Conservation (phyloP, 2,113 vertebrate genomes). For the Pachypanchax playfairii region DNA sequence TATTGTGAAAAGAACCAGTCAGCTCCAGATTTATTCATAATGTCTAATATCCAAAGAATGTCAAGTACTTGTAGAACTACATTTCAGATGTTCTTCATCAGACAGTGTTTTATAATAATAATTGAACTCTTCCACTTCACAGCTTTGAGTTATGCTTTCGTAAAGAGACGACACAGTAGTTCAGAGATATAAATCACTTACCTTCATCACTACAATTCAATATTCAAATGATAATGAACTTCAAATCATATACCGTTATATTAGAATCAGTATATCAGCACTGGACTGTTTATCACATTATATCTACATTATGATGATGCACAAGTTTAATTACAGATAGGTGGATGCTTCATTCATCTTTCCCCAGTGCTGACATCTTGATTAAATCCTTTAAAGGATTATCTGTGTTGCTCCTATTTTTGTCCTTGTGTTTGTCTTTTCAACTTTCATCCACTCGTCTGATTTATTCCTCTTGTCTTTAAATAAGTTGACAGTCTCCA, state of each 20-base stretch:
- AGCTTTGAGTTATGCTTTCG: conserved; percentile 3
- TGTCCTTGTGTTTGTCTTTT: conserved; percentile 78
- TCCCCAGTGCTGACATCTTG: conserved; percentile 67
- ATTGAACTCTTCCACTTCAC: conserved; percentile 21
- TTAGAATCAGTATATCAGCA: conserved; percentile 65
- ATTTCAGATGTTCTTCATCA: neutral
- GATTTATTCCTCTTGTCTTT: conserved; percentile 76
- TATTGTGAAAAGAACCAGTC: conserved; percentile 3
- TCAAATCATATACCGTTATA: conserved; percentile 51
- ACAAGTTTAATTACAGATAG: conserved; percentile 77
- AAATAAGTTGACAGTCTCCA: conserved; percentile 71
- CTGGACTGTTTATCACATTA: conserved; percentile 71
- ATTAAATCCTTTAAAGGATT: conserved; percentile 78
- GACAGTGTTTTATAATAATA: conserved; percentile 13
- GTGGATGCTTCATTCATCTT: conserved; percentile 74
- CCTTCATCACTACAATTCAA: conserved; percentile 56
- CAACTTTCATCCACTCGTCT: conserved; percentile 72
- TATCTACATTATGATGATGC: conserved; percentile 74
- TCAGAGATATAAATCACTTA: conserved; percentile 56
- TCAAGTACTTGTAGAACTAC: no score
- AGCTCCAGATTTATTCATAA: conserved; percentile 17
- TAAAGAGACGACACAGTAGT: neutral
- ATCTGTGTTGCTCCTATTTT: conserved; percentile 68
- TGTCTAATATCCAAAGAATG: neutral
- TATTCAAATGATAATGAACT: conserved; percentile 55